Base-by-base conservation (phyloP, 2,888 invertebrate genomes). In the Lutraria lutraria region DNA sequence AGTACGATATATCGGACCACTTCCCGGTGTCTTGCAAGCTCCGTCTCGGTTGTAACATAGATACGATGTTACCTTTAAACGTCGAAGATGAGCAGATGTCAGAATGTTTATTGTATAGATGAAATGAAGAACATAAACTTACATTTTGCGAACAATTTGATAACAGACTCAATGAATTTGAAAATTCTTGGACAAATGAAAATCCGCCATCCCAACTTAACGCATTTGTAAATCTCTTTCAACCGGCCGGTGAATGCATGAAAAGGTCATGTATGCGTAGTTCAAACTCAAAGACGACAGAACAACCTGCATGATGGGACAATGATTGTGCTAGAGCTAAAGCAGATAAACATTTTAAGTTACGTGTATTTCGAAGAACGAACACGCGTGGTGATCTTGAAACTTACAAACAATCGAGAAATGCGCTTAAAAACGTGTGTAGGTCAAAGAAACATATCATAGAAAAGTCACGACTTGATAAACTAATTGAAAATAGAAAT, bases 1-100 rank as follows among this genome's bases (percentile, higher is more conserved):
- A 76, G 43, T 76, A 68, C 43, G 81, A 83, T 53, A 53, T 86
- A 34, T 89, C 89, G 29, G 86, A 83, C 60, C 89, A 86, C 76
- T 89, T 83, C 31, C 85, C 87, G 25, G 25, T 87, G 13, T 76
- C 19, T 31, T 87, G 87, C 34, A 53, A 25, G 34, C 43, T 87
- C 13, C 31, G 13, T 31, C 31, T 68, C 21, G 54, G 54, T 54
- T 12, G 54, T 54, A 54, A 54, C 54, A 54, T 12, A 54, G 54
- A 54, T 54, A 54, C 54, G 54, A 15, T 15, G 54, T 8, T 54
- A 54, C 8, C 54, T 54, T 54, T 54, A 54, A 54, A 54, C 54
- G 54, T 12, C 15, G 54, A 54, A 54, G 54, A 54, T 54, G 54
- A 54, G 54, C 54, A 54, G 54, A 54, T 54, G 54, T 54, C 54